These are phyloP conservation scores for Leptobrachium leishanense DNA, from an alignment of 2,113 vertebrate species.

Conservation along the genomic window DNA sequence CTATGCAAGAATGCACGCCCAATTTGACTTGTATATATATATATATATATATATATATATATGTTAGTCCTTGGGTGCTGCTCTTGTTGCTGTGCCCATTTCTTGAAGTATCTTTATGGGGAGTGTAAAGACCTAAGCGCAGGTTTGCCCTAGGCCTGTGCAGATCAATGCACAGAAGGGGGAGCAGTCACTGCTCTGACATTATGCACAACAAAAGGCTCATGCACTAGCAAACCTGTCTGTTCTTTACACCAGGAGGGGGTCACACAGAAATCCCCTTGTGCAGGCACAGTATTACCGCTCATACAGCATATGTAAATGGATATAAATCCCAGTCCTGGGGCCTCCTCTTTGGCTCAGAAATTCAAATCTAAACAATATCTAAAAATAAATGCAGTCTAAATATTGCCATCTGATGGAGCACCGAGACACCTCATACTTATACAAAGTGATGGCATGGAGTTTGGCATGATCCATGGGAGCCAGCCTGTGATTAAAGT, in stretches of 20 bases:
- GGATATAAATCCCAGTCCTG: not conserved
- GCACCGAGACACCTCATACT: not conserved
- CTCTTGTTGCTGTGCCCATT: conserved; percentile 13
- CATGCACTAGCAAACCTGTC: not conserved
- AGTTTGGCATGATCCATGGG: not conserved
- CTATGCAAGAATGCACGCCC: too few species aligned
- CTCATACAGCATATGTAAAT: not conserved
- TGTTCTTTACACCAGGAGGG: not conserved
- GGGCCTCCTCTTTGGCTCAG: not conserved
- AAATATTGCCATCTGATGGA: not conserved
- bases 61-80: not conserved
- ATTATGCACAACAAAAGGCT: conserved; percentile 17
- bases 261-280: not conserved
- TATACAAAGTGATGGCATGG: not conserved
- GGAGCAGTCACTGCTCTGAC: conserved; percentile 9
- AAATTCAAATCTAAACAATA: not conserved
- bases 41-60: too few species aligned
- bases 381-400: not conserved
- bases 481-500: not conserved
- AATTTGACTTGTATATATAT: too few species aligned
- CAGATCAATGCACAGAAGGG: conserved; percentile 6
- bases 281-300: not conserved
- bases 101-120: conserved; percentile 5
- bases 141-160: conserved; percentile 12
- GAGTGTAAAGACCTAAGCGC: not conserved